phyloP scores from a whole-genome alignment of 2,888 invertebrate genomes.

The Heteropelma amictum region DNA sequence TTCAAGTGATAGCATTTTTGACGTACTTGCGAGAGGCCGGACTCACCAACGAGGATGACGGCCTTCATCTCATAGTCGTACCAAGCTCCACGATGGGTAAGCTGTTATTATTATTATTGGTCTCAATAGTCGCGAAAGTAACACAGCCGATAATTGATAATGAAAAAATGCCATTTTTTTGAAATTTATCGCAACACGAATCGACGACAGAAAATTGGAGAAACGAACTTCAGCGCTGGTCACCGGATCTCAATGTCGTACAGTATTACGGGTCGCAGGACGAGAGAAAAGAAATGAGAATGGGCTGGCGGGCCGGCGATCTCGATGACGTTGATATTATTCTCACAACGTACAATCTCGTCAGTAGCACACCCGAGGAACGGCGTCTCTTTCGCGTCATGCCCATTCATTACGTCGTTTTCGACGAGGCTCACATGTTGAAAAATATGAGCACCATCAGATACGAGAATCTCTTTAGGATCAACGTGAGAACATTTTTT shows the following conservation, averaged over 20 bases:
- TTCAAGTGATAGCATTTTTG: slow-evolving; percentile 95
- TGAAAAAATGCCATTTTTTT: too few relatives aligned
- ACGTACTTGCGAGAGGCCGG: slow-evolving; percentile 92
- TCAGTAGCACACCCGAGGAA: slow-evolving; percentile 92
- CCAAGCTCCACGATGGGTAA: slow-evolving; percentile 95
- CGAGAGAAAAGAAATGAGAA: slow-evolving; percentile 88
- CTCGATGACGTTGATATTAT: slow-evolving; percentile 89
- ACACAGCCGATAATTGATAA: too few relatives aligned
- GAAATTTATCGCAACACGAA: background rate
- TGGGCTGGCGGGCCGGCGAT: slow-evolving; percentile 86
- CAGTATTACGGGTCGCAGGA: slow-evolving; percentile 94
- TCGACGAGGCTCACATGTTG: slow-evolving; percentile 98
- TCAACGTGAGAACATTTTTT: slow-evolving; percentile 81
- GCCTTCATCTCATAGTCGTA: slow-evolving; percentile 96
- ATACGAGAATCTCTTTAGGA: slow-evolving; percentile 92
- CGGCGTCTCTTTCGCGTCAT: slow-evolving; percentile 94
- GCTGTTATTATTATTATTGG: background rate
- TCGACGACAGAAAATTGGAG: slow-evolving; percentile 87
- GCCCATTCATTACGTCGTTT: slow-evolving; percentile 93
- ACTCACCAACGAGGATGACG: slow-evolving; percentile 79
- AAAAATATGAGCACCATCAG: slow-evolving; percentile 97
- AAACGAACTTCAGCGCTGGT: slow-evolving; percentile 88
- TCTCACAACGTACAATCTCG: slow-evolving; percentile 92
- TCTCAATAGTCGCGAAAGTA: background rate
- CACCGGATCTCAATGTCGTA: slow-evolving; percentile 87